Evolutionary conservation across 2,888 invertebrate species (phyloP).

Genomic region (Keiferia lycopersicella): DNA sequence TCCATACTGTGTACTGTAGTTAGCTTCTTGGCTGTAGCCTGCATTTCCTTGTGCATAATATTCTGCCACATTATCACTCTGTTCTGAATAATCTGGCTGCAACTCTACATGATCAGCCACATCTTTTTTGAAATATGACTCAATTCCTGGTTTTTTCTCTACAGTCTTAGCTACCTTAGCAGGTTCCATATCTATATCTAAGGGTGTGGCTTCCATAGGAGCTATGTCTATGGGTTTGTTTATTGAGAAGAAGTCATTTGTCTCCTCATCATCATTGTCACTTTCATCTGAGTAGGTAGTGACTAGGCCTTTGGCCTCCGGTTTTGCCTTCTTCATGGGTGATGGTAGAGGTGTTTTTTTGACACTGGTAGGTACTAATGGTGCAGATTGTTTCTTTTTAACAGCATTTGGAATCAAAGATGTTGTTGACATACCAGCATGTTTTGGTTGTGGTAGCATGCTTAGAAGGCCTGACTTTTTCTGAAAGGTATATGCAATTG

Average conservation of each 20-base stretch:
- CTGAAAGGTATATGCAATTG: conserved; percentile 69
- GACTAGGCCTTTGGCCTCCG: conserved; percentile 41
- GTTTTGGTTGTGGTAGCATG: conserved; percentile 86
- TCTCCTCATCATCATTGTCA: conserved; percentile 75
- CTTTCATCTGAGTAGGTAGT: conserved; percentile 69
- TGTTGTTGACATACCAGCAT: conserved; percentile 53
- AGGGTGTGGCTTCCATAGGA: conserved; percentile 60
- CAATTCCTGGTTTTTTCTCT: conserved; percentile 51
- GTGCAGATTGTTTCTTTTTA: conserved; percentile 57
- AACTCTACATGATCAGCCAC: conserved; percentile 37
- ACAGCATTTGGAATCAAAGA: conserved; percentile 73
- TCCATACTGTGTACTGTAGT: conserved; percentile 38
- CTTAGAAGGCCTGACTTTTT: conserved; percentile 85
- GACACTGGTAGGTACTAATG: conserved; percentile 42
- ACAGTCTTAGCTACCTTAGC: conserved; percentile 28
- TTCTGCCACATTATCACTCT: conserved; percentile 18
- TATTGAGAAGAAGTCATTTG: conserved; percentile 79
- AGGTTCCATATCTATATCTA: conserved; percentile 54
- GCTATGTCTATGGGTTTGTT: conserved; percentile 67
- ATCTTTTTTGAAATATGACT: conserved; percentile 67
- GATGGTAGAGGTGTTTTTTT: conserved; percentile 50
- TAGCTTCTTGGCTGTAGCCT: conserved; percentile 34
- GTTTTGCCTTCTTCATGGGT: conserved; percentile 48
- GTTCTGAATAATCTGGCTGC: conserved; percentile 37
- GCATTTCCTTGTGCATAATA: conserved; percentile 37